Evolutionary conservation across 2,797 vertebrate genomes (phyloP).

Genomic region (Fratercula arctica): DNA sequence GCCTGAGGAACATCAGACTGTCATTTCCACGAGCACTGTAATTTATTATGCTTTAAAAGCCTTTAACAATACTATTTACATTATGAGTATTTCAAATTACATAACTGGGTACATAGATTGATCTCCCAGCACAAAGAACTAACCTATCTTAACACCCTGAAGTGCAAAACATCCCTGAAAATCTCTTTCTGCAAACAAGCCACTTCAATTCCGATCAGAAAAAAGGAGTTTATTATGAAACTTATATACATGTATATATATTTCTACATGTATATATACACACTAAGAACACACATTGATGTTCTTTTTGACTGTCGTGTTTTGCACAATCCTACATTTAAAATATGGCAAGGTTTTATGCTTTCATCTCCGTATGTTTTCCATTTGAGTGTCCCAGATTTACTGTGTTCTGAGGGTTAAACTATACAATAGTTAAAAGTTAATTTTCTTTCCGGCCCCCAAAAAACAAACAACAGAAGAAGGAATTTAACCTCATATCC

Average conservation of each 20-base stretch:
- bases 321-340: neutral
- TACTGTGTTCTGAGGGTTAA: slow-evolving; percentile 24
- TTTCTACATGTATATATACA: neutral
- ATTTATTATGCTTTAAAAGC: neutral
- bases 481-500: slow-evolving; percentile 80
- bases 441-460: slow-evolving; percentile 59
- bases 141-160: neutral
- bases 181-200: neutral
- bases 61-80: neutral
- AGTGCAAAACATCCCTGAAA: neutral
- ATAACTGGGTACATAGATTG: neutral
- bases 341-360: neutral
- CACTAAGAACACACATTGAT: neutral
- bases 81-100: neutral
- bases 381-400: neutral
- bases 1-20: neutral
- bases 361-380: slow-evolving; percentile 28
- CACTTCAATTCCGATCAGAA: neutral
- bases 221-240: neutral
- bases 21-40: neutral
- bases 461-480: slow-evolving; percentile 68
- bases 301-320: neutral
- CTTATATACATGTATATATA: neutral
- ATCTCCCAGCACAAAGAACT: neutral
- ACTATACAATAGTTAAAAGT: slow-evolving; percentile 55